Base-by-base conservation (phyloP, 2,797 vertebrate species). In the Alauda arvensis region DNA sequence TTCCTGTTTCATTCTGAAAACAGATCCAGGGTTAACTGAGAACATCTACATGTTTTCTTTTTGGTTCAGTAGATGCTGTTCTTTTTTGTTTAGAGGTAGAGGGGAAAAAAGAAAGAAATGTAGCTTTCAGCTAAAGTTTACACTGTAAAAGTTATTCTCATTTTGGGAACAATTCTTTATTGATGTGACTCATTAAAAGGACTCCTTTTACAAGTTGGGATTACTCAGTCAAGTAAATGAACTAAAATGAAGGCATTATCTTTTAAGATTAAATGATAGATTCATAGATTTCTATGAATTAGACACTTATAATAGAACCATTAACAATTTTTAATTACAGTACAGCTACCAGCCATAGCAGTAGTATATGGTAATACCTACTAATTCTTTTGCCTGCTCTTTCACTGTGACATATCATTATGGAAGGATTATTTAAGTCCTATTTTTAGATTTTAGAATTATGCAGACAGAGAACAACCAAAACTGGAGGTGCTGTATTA, bases 321-420 rank as follows among this genome's bases (percentile, higher is more conserved):
- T 92, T 88, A 93, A 77, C 43, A 75, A 66, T 61, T 89, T 91
- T 89, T 90, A 91, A 82, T 92, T 90, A 90, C 69, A 75, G 62
- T 62, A 48, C 66, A 76, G 43, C 49, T 88, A 77, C 66, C 40
- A 91, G 51, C 55, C 75, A 72, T 31, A 48, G 46, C 67, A 89
- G 52, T 75, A 83, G 29, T 88, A 46, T 75, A 34, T 72, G 25
- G 45, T 76, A 90, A 66, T 76, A 80, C 45, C 56, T 56, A 66
- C 43, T 62, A 19, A 29, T 62, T 87, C 63, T 77, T 90, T 77
- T 60, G 5, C 49, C 52, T 90, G 63, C 68, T 82, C 53, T 61
- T 92, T 85, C 65, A 78, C 49, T 83, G 57, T 81, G 87, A 81
- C 49, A 40, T 81, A 74, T 90, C 34, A 57, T 88, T 83, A 85